phyloP scores from a whole-genome alignment of 2,888 invertebrate genomes.

The Sesia bembeciformis region DNA sequence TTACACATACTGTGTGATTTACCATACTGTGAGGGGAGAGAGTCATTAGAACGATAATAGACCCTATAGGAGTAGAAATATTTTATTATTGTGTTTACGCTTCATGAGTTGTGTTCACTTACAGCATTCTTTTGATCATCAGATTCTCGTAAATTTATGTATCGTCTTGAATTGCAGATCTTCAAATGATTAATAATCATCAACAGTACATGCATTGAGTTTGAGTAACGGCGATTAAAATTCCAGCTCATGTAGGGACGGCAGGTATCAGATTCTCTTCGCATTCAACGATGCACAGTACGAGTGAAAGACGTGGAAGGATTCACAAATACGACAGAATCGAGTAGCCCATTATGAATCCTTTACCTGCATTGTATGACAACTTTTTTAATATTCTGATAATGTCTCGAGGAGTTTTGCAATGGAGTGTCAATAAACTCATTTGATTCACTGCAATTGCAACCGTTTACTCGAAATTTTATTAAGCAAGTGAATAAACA shows the following conservation, averaged over 20 bases:
- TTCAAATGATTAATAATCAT: neutral
- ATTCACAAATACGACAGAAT: constrained; percentile 31
- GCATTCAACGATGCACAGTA: constrained; percentile 22
- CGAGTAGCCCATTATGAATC: constrained; percentile 14
- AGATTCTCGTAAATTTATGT: neutral
- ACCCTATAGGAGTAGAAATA: neutral
- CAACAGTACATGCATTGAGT: neutral
- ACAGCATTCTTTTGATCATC: neutral
- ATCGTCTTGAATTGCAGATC: neutral
- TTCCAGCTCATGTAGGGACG: constrained; percentile 26
- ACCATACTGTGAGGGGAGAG: too few species aligned
- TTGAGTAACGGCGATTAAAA: constrained; percentile 34
- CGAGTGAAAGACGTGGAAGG: constrained; percentile 37
- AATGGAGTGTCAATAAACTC: constrained; percentile 5
- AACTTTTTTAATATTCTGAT: constrained; percentile 29
- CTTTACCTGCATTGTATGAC: constrained; percentile 33
- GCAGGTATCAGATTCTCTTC: constrained; percentile 24
- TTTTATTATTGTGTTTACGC: neutral
- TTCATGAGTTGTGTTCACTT: neutral
- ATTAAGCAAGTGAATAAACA: constrained; percentile 11
- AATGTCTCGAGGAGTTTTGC: constrained; percentile 16
- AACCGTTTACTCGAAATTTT: constrained; percentile 18
- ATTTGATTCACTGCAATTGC: constrained; percentile 18
- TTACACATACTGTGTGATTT: constrained; percentile 16
- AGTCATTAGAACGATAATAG: neutral